Evolutionary conservation across 2,888 invertebrate genomes (phyloP), one percentile per base, ranked within the genome.

Genomic region (Drosophila nigricruria): DNA sequence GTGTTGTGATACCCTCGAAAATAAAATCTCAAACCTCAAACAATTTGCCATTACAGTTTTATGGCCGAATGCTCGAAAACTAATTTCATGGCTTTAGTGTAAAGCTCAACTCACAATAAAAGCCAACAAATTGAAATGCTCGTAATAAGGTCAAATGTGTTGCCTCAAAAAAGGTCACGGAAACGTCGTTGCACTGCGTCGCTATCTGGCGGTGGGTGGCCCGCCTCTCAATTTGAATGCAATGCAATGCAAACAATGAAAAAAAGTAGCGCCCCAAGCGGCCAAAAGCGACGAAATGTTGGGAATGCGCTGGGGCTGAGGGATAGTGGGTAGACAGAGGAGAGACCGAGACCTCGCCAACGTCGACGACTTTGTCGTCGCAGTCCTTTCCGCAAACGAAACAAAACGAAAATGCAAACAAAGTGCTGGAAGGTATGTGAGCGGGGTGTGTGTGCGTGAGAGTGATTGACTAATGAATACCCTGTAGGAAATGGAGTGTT

Each of bases 121-220:
- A 61, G 54, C 54, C 53, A 77, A 69, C 60, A 68, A 80, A 72
- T 69, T 76, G 68, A 78, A 72, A 69, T 62, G 56, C 66, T 63
- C 70, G 69, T 79, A 80, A 86, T 81, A 83, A 83, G 84, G 87
- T 88, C 87, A 86, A 88, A 84, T 83, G 78, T 65, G 78, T 69
- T 69, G 74, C 70, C 63, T 67, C 67, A 36, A 74, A 82, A 83
- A 83, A 83, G 83, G 83, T 83, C 88, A 88, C 78, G 89, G 87
- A 77, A 81, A 77, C 61, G 80, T 67, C 52, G 57, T 69, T 59
- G 42, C 49, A 49, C 47, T 32, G 53, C 36, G 56, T 32, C 42
- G 49, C 38, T 62, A 47, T 66, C 73, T 16, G 43, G 27, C 58
- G 9, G 61, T 63, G 66, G 80, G 76, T 42, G 77, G 68, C 66